Evolutionary conservation across 2,113 vertebrate genomes (phyloP).

Genomic region (Cranoglanis bouderius): DNA sequence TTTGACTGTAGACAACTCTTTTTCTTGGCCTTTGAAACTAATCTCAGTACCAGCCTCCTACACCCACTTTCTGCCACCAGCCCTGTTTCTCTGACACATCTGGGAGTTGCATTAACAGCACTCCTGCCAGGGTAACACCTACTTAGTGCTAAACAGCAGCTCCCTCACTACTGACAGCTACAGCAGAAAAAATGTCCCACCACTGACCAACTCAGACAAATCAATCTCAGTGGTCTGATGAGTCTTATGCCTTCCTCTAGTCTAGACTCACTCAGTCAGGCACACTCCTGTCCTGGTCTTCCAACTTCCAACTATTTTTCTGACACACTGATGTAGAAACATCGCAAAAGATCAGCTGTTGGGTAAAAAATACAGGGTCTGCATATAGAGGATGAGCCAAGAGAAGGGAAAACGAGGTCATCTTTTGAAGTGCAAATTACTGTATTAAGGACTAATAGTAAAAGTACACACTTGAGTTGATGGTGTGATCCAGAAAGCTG

Average conservation of each 20-base stretch:
- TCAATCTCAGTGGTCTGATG: conserved; percentile 46
- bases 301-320: conserved; percentile 20
- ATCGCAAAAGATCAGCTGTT: neutral
- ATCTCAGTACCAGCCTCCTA: conserved; percentile 15
- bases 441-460: neutral
- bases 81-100: conserved; percentile 52
- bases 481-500: neutral
- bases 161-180: conserved; percentile 48
- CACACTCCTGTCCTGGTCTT: conserved; percentile 3
- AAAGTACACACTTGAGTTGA: neutral
- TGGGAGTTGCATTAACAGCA: conserved; percentile 62
- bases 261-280: conserved; percentile 30
- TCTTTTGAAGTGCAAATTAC: neutral
- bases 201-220: conserved; percentile 45
- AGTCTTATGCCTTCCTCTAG: conserved; percentile 33
- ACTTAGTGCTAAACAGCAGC: conserved; percentile 60
- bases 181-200: conserved; percentile 40
- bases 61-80: conserved; percentile 33
- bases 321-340: neutral
- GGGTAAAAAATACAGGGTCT: neutral
- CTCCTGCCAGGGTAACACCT: conserved; percentile 64
- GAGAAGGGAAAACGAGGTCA: neutral
- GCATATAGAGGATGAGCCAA: neutral
- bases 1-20: conserved; percentile 16
- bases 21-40: conserved; percentile 18